These are phyloP conservation scores for Harlomillsia oculata DNA, from an alignment of 1,140 invertebrate species.

Conservation along the genomic window DNA sequence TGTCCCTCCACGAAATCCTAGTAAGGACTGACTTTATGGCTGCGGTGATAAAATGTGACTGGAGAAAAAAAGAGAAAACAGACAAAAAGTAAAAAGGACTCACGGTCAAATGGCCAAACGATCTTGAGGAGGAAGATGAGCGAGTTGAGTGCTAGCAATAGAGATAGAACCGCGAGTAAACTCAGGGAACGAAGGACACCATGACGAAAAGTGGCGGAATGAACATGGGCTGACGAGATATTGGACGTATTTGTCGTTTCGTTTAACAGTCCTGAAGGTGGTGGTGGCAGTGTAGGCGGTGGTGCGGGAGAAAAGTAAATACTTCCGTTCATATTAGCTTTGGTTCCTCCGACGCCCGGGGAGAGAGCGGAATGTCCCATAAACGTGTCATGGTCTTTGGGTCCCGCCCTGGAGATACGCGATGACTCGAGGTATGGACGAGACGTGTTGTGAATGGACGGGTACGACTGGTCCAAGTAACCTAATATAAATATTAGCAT, in stretches of 20 bases:
- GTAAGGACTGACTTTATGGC: too few relatives aligned
- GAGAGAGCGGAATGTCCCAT: slow-evolving; percentile 2
- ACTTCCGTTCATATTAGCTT: slow-evolving; percentile 27
- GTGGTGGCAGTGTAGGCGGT: slow-evolving; percentile 19
- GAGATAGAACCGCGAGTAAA: slow-evolving; percentile 31
- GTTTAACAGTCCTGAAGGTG: slow-evolving; percentile 17
- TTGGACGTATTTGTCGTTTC: slow-evolving; percentile 22
- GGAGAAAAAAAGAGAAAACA: too few relatives aligned
- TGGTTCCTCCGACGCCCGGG: slow-evolving; percentile 11
- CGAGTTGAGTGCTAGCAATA: slow-evolving; percentile 33
- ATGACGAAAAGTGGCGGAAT: slow-evolving; percentile 24
- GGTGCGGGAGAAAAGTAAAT: slow-evolving; percentile 30
- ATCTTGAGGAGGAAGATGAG: slow-evolving; percentile 33
- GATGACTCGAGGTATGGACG: slow-evolving; percentile 29
- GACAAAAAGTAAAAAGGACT: too few relatives aligned
- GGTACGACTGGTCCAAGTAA: slow-evolving; percentile 32
- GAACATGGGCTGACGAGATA: slow-evolving; percentile 13
- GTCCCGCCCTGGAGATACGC: slow-evolving; percentile 19
- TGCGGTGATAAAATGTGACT: too few relatives aligned
- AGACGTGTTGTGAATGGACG: slow-evolving; percentile 32
- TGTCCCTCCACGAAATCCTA: too few relatives aligned
- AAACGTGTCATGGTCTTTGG: slow-evolving; percentile 5
- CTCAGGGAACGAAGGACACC: slow-evolving; percentile 31
- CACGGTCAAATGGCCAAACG: slow-evolving; percentile 26
- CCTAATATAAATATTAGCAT: slow-evolving; percentile 10